Percentiles rank a stretch among this genome's conserved stretches.
Conservation (phyloP, 2,797 vertebrate species). For the Aselliscus stoliczkanus region DNA sequence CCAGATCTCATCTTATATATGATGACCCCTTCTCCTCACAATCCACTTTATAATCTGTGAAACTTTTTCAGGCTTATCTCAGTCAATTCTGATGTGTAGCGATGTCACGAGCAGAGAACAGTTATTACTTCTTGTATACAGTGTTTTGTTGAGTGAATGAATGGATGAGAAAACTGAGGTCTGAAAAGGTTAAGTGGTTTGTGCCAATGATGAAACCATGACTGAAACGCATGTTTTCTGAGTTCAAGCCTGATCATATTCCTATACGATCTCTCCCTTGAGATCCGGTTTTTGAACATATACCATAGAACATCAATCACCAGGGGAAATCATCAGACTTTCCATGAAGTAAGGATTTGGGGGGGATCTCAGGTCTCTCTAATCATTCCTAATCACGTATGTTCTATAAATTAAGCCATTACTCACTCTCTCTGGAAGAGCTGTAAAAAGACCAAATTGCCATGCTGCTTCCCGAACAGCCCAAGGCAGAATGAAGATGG, state of each 20-base stretch:
- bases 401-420: constrained; percentile 43
- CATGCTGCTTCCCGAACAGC: constrained; percentile 37
- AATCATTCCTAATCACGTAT: background rate
- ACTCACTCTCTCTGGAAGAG: constrained; percentile 40
- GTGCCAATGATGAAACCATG: background rate
- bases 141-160: background rate
- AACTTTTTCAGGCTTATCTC: background rate
- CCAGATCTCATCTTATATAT: background rate
- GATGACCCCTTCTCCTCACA: background rate
- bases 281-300: background rate
- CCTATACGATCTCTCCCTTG: background rate
- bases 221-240: background rate
- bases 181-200: background rate
- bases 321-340: background rate
- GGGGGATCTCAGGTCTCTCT: background rate
- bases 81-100: background rate
- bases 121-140: background rate
- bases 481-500: constrained; percentile 41
- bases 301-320: background rate
- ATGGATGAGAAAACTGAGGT: background rate
- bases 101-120: background rate
- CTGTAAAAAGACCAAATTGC: constrained; percentile 45
- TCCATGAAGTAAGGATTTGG: background rate
- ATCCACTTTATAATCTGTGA: background rate
- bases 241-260: background rate